Percentiles rank a stretch among this genome's conserved stretches.
These are phyloP conservation scores for Eilema griseolum DNA, from an alignment of 2,888 invertebrate species.

Conservation along the genomic window DNA sequence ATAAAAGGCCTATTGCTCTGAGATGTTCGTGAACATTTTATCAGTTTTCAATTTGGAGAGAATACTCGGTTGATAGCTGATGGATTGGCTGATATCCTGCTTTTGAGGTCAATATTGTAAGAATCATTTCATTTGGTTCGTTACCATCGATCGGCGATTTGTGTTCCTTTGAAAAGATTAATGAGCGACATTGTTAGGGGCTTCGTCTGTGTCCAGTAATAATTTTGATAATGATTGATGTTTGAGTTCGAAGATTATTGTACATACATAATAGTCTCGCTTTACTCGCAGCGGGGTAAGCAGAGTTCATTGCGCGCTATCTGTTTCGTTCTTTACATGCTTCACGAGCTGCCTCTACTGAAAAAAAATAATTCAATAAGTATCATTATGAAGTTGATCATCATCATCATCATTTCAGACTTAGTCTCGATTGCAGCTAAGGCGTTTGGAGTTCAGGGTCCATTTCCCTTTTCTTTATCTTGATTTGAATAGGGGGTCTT, in stretches of 20 bases:
- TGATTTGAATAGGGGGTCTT: too few species aligned
- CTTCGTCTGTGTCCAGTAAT: not conserved
- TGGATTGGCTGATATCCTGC: conserved; percentile 20
- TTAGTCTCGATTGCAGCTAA: not conserved
- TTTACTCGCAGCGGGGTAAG: too few species aligned
- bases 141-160: not conserved
- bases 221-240: conserved; percentile 2
- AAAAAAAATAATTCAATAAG: not conserved
- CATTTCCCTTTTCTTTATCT: too few species aligned
- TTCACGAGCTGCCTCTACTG: not conserved
- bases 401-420: too few species aligned
- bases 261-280: not conserved
- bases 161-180: conserved; percentile 3
- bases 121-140: conserved; percentile 5
- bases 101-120: conserved; percentile 12
- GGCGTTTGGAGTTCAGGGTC: not conserved
- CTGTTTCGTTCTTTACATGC: too few species aligned
- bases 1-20: conserved; percentile 23
- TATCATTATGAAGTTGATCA: too few species aligned
- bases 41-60: conserved; percentile 40
- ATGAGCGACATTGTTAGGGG: not conserved
- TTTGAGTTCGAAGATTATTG: not conserved
- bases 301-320: too few species aligned
- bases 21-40: conserved; percentile 32
- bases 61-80: conserved; percentile 32